Evolutionary conservation across 2,113 vertebrate species (phyloP).

Genomic region (Macquaria australasica): DNA sequence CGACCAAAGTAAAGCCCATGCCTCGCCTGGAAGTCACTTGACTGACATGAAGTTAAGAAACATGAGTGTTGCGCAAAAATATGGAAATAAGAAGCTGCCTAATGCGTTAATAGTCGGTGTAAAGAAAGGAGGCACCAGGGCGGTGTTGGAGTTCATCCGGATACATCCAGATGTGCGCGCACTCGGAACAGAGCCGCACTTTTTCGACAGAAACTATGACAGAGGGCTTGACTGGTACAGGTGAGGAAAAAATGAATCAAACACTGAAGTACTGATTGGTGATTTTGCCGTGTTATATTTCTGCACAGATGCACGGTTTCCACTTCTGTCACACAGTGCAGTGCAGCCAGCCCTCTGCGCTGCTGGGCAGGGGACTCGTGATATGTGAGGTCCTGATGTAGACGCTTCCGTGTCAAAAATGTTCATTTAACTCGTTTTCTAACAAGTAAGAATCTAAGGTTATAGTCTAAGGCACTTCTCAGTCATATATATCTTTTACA

Average conservation of each 20-base stretch:
- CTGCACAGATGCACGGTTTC: background rate
- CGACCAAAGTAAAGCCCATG: conserved; percentile 61
- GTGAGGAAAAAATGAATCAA: conserved; percentile 80
- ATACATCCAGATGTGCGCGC: conserved; percentile 97
- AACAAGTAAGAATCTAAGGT: background rate
- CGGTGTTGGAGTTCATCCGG: conserved; percentile 96
- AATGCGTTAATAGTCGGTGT: conserved; percentile 94
- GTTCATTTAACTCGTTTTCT: background rate
- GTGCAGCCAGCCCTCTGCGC: background rate
- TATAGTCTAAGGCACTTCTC: background rate
- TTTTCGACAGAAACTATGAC: conserved; percentile 97
- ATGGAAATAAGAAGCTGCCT: conserved; percentile 91
- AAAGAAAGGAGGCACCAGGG: conserved; percentile 96
- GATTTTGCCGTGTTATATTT: background rate
- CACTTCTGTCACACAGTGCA: background rate
- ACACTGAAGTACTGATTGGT: background rate
- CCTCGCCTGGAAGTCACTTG: conserved; percentile 50
- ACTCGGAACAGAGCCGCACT: conserved; percentile 95
- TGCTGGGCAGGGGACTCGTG: background rate
- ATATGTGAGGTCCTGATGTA: background rate
- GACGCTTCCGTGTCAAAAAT: background rate
- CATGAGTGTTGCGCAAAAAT: conserved; percentile 76
- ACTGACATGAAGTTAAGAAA: conserved; percentile 72
- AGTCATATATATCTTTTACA: background rate
- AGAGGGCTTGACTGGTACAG: conserved; percentile 96